Evolutionary conservation across 2,797 vertebrate species (phyloP), one percentile per base, ranked within the genome.

Genomic region (Clarias platycephalus): DNA sequence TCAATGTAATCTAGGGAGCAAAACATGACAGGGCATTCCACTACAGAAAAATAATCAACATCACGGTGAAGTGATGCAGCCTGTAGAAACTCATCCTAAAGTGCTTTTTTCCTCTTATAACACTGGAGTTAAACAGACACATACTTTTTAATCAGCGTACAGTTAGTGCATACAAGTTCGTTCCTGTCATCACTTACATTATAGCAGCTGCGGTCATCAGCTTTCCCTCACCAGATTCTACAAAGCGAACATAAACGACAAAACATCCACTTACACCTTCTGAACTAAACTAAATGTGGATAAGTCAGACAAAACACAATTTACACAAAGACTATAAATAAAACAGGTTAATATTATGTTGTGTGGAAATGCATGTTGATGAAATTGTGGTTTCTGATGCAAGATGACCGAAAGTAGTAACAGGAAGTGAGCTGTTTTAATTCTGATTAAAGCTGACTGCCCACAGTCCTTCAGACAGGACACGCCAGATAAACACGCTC

Each of bases 381-480:
- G 80, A 77, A 86, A 85, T 10, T 20, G 31, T 24, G 18, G 55
- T 62, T 44, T 44, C 6, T 49, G 49, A 13, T 31, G 3, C 64
- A 22, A 34, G 18, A 62, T 82, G 58, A n/a, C 44, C 84, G 75
- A 60, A 80, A 86, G 37, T 82, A 80, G 79, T 40, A 84, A 85
- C 75, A 87, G 88, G 84, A 89, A 86, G 85, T 70, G 78, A 76
- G 71, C 60, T 81, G 76, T 62, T 40, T 28, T 66, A 75, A 84
- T 49, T 28, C 34, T 37, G 13, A 28, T 85, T 37, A 49, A 74
- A 60, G 85, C 40, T 83, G 80, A 83, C 44, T 15, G 62, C 26
- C 15, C 37, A 83, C 70, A 53, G 12, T 64, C 16, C 18, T 16
- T 31, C 18, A 74, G n/a, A 15, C 6, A 63, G 15, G n/a, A 74